Percentiles rank a stretch among this genome's conserved stretches.
phyloP scores from a whole-genome alignment of 2,113 vertebrate species.

The Neolamprologus falcicula region DNA sequence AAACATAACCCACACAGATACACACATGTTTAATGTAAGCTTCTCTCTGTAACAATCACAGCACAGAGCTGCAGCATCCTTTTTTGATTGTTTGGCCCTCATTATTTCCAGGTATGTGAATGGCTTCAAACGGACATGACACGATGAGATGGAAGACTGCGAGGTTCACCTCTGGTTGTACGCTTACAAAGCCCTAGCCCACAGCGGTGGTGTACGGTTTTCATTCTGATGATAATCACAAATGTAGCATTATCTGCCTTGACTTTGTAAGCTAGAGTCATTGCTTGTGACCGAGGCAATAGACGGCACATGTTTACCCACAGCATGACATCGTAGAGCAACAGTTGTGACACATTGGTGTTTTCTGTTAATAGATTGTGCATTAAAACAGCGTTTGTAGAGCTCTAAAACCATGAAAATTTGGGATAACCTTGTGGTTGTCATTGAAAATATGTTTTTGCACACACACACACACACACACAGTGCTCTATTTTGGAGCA shows the following conservation, averaged over 20 bases:
- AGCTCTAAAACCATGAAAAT: background rate
- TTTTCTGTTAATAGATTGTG: background rate
- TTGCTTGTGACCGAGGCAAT: background rate
- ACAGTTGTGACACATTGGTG: background rate
- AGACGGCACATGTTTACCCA: background rate
- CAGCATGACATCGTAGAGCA: background rate
- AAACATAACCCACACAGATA: background rate
- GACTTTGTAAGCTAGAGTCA: background rate
- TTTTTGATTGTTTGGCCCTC: background rate
- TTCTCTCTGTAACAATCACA: background rate
- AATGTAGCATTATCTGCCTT: background rate
- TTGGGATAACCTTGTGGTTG: slow-evolving; percentile 1
- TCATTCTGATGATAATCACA: background rate
- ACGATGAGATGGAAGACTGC: background rate
- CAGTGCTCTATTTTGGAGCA: slow-evolving; percentile 24
- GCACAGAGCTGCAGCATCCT: background rate
- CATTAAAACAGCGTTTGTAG: background rate
- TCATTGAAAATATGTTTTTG: slow-evolving; percentile 11
- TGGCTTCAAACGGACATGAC: background rate
- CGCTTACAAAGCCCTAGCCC: background rate
- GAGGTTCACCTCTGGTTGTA: background rate
- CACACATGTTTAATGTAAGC: background rate
- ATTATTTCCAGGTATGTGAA: background rate
- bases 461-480: background rate
- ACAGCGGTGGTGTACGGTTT: background rate